Percentiles rank a stretch among this genome's conserved stretches.
Conservation (phyloP, 2,797 vertebrate species). For the Tangara arthus region DNA sequence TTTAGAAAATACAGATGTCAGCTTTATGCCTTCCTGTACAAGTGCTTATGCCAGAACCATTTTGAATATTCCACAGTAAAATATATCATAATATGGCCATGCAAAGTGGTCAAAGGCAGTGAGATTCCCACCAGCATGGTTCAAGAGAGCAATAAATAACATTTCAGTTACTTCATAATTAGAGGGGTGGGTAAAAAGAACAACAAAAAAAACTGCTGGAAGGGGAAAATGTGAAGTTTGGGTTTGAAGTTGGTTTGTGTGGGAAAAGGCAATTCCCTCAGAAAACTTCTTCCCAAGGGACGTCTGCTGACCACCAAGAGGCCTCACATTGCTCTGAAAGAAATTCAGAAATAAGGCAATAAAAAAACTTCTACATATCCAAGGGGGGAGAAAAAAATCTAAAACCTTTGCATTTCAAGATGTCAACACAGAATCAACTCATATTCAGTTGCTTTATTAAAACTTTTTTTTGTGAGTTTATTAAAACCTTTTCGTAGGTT, state of each 20-base stretch:
- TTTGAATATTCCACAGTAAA: not conserved
- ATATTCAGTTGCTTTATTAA: not conserved
- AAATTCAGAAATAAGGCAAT: not conserved
- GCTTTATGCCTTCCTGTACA: not conserved
- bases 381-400: fast-evolving
- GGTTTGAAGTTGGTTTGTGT: not conserved
- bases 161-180: not conserved
- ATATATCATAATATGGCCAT: not conserved
- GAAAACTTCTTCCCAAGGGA: not conserved
- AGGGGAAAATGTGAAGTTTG: not conserved
- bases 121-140: not conserved
- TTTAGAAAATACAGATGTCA: not conserved
- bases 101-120: not conserved
- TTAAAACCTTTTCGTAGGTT: not conserved
- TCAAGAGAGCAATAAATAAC: not conserved
- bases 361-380: not conserved
- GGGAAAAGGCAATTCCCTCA: not conserved
- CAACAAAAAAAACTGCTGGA: not conserved
- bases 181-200: not conserved
- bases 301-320: not conserved
- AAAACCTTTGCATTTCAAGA: not conserved
- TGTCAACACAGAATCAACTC: fast-evolving
- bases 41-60: not conserved
- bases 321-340: not conserved
- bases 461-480: not conserved